phyloP scores from a whole-genome alignment of 2,888 invertebrate species.

The Noctuana brunneofusca region DNA sequence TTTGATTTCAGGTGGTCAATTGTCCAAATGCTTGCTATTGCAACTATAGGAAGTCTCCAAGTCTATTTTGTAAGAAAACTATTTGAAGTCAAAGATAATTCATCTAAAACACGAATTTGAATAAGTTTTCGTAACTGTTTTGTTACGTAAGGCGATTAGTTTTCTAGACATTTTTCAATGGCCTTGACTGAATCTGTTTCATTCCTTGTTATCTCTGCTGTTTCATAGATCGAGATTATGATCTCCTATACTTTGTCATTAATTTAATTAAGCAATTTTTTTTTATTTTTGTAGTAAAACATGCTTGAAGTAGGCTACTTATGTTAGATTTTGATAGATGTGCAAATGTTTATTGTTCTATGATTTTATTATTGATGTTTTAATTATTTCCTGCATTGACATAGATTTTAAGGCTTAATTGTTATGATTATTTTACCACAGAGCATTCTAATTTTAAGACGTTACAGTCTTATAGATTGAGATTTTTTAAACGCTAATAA shows the following conservation, averaged over 20 bases:
- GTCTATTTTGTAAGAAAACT: constrained; percentile 95
- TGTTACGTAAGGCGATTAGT: not conserved
- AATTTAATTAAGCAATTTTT: constrained; percentile 24
- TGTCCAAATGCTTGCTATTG: constrained; percentile 91
- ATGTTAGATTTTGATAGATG: constrained; percentile 20
- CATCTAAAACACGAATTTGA: constrained; percentile 83
- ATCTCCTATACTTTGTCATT: constrained; percentile 40
- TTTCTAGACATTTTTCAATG: constrained; percentile 5
- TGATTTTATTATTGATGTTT: constrained; percentile 10
- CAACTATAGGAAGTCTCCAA: constrained; percentile 89
- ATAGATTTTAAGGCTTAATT: constrained; percentile 1
- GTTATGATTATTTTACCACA: not conserved
- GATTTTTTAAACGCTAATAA: constrained; percentile 17
- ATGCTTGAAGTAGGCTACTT: constrained; percentile 10
- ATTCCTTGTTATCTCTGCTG: constrained; percentile 39
- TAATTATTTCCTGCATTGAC: not conserved
- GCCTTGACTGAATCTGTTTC: constrained; percentile 41
- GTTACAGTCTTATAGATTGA: constrained; percentile 10
- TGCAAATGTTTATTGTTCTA: constrained; percentile 18
- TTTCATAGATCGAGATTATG: constrained; percentile 34
- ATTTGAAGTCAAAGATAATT: constrained; percentile 89
- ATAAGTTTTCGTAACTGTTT: not conserved
- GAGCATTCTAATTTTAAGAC: constrained; percentile 9
- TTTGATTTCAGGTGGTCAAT: constrained; percentile 87
- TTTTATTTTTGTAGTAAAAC: constrained; percentile 33